Percentiles rank a stretch among this genome's conserved stretches.
phyloP scores from a whole-genome alignment of 2,113 vertebrate genomes.

The Poicephalus gulielmi region DNA sequence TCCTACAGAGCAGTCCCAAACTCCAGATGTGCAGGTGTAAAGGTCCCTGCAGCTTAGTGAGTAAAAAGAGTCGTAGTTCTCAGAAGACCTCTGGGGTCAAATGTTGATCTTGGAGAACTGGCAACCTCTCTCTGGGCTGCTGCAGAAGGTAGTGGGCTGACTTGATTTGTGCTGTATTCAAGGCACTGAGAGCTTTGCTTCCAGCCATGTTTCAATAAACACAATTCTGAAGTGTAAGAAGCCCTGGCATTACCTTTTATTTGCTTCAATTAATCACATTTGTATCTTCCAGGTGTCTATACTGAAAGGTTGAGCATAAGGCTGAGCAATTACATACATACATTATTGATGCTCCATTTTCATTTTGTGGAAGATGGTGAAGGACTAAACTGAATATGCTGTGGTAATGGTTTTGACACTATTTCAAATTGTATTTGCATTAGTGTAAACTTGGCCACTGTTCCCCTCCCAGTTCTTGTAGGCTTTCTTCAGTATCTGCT shows the following conservation, averaged over 20 bases:
- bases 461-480: background rate
- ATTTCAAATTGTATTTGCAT: background rate
- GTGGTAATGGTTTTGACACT: background rate
- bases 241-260: background rate
- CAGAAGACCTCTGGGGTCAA: background rate
- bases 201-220: background rate
- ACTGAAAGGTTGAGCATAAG: background rate
- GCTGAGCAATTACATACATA: background rate
- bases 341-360: background rate
- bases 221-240: background rate
- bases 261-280: background rate
- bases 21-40: fast-evolving
- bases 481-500: background rate
- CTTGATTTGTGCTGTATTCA: background rate
- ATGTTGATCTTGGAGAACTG: background rate
- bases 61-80: background rate
- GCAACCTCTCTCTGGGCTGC: background rate
- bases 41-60: background rate
- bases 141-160: background rate
- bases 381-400: background rate
- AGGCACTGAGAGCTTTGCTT: background rate
- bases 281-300: background rate
- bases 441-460: background rate
- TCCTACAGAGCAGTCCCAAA: background rate
- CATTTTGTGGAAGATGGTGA: background rate